Conservation (phyloP, 2,888 invertebrate species). For the Pecten maximus region DNA sequence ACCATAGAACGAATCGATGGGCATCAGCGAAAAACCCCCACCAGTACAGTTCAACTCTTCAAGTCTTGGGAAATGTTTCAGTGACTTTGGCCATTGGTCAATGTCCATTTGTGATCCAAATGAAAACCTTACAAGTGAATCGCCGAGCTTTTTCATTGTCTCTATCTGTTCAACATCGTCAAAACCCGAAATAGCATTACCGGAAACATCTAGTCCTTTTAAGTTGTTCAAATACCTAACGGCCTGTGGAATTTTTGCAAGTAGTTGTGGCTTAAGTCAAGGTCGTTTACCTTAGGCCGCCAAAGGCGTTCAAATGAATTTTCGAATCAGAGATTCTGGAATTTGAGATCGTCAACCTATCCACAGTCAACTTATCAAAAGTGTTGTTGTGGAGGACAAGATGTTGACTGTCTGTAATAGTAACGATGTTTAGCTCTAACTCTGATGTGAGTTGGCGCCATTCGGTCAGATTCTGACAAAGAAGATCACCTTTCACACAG, state of each 20-base stretch:
- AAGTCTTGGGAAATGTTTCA: slow-evolving; percentile 62
- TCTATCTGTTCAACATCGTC: slow-evolving; percentile 44
- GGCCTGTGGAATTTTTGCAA: slow-evolving; percentile 57
- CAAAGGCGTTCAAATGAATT: not conserved
- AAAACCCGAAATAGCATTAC: slow-evolving; percentile 61
- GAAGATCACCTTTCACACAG: slow-evolving; percentile 18
- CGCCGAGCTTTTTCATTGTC: slow-evolving; percentile 58
- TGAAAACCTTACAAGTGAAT: slow-evolving; percentile 54
- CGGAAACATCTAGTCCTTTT: slow-evolving; percentile 53
- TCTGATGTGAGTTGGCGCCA: not conserved
- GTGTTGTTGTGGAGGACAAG: not conserved
- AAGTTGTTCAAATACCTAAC: slow-evolving; percentile 55
- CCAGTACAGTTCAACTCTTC: slow-evolving; percentile 56
- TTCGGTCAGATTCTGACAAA: not conserved
- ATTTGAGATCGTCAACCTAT: not conserved
- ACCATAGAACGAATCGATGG: slow-evolving; percentile 64
- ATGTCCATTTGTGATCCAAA: slow-evolving; percentile 54
- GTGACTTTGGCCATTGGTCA: slow-evolving; percentile 58
- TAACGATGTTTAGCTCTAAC: not conserved
- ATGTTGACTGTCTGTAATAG: not conserved
- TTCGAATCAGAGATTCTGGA: not conserved
- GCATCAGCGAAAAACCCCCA: slow-evolving; percentile 57
- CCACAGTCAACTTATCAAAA: not conserved
- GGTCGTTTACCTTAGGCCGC: slow-evolving; percentile 36
- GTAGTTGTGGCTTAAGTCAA: slow-evolving; percentile 56